Percentiles rank a stretch among this genome's conserved stretches.
Conservation (phyloP, 2,797 vertebrate species). For the Eurystomus glaucurus region DNA sequence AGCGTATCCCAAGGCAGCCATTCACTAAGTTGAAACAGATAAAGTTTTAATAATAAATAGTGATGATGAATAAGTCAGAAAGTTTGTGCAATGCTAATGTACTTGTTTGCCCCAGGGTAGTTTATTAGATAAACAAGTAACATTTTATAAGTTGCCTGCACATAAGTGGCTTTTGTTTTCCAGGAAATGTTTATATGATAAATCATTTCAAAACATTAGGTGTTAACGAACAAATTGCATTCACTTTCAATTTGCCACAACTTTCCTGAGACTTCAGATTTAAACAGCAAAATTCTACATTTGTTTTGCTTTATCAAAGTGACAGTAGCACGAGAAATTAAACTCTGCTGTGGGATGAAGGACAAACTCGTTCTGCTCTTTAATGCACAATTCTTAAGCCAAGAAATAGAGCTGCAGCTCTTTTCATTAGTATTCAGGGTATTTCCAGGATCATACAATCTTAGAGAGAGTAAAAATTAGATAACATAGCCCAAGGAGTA, state of each 20-base stretch:
- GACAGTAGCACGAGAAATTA: conserved; percentile 69
- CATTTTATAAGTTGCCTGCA: conserved; percentile 80
- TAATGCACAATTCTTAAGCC: conserved; percentile 58
- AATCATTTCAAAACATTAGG: conserved; percentile 79
- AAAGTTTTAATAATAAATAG: conserved; percentile 91
- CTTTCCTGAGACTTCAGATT: conserved; percentile 71
- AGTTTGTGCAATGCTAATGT: conserved; percentile 85
- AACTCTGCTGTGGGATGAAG: conserved; percentile 54
- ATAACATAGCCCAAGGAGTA: background rate
- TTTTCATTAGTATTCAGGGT: conserved; percentile 51
- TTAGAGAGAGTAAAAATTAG: background rate
- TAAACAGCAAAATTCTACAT: conserved; percentile 67
- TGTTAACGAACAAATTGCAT: conserved; percentile 77
- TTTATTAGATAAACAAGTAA: conserved; percentile 87
- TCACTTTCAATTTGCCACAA: conserved; percentile 74
- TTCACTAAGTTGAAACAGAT: conserved; percentile 87
- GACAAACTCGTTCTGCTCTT: conserved; percentile 35
- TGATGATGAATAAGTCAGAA: conserved; percentile 87
- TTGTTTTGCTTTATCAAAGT: conserved; percentile 67
- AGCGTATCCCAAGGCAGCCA: conserved; percentile 82
- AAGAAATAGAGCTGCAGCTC: conserved; percentile 2
- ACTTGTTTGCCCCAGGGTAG: conserved; percentile 79
- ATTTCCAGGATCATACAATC: background rate
- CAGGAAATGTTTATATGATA: conserved; percentile 76
- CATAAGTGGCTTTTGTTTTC: conserved; percentile 77